phyloP scores from a whole-genome alignment of 64 coral and sea anemone species.

The Astreopora myriophthalma region DNA sequence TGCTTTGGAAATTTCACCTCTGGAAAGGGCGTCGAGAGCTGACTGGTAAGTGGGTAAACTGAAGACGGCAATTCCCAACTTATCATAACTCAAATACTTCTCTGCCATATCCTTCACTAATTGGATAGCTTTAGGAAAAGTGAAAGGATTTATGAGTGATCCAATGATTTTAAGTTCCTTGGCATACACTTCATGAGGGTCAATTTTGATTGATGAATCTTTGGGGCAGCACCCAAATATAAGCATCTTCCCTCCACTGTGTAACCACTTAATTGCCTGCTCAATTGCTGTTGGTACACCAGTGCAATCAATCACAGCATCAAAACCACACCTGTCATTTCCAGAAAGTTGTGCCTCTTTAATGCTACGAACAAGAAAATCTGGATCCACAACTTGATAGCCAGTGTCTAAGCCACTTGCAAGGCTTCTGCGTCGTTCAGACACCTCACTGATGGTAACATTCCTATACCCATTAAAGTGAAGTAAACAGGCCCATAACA shows the following conservation, averaged over 20 bases:
- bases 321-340: constrained; percentile 78
- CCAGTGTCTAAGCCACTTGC: constrained; percentile 64
- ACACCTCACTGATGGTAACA: constrained; percentile 81
- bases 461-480: constrained; percentile 96
- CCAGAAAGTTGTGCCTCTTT: constrained; percentile 27
- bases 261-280: constrained; percentile 72
- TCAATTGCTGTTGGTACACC: constrained; percentile 55
- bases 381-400: constrained; percentile 70
- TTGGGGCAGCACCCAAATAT: constrained; percentile 73
- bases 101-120: constrained; percentile 82
- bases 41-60: constrained; percentile 71
- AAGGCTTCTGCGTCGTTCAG: constrained; percentile 76
- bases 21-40: constrained; percentile 65
- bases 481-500: constrained; percentile 76
- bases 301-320: constrained; percentile 87
- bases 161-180: constrained; percentile 85
- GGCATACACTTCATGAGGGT: constrained; percentile 68
- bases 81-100: constrained; percentile 75
- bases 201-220: constrained; percentile 68
- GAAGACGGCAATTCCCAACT: constrained; percentile 76
- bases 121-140: constrained; percentile 79
- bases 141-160: constrained; percentile 76
- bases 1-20: constrained; percentile 75
- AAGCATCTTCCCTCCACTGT: constrained; percentile 77
- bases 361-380: constrained; percentile 37